Evolutionary conservation across 2,797 vertebrate genomes (phyloP).

Genomic region (Clamator glandarius): DNA sequence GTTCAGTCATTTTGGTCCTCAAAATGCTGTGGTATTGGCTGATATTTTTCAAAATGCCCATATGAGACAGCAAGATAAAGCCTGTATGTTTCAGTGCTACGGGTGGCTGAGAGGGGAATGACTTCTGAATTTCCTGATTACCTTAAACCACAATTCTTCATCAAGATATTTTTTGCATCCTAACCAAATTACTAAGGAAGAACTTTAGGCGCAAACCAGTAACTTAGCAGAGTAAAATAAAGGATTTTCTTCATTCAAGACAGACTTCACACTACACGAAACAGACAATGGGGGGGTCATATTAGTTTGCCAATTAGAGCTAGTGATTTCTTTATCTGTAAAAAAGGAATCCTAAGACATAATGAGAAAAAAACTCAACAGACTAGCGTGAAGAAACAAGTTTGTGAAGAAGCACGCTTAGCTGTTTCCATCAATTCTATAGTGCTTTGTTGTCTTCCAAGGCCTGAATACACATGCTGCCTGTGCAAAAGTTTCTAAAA

Average conservation of each 20-base stretch:
- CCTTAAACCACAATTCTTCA: background rate
- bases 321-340: conserved; percentile 41
- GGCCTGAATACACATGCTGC: rapidly evolving
- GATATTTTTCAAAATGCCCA: background rate
- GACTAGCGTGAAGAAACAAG: conserved; percentile 28
- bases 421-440: background rate
- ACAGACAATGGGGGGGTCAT: background rate
- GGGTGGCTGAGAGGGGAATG: background rate
- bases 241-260: background rate
- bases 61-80: background rate
- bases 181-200: background rate
- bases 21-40: background rate
- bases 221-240: background rate
- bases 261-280: background rate
- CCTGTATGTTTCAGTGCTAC: rapidly evolving
- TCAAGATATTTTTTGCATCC: background rate
- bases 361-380: background rate
- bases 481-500: background rate
- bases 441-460: background rate
- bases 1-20: background rate
- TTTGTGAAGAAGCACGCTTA: background rate
- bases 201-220: background rate
- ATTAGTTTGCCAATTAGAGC: conserved; percentile 54
- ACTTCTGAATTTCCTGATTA: background rate
- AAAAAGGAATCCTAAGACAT: conserved; percentile 42